These are phyloP conservation scores for Drosophila setifemur DNA, from an alignment of 1,140 invertebrate genomes.

Conservation along the genomic window DNA sequence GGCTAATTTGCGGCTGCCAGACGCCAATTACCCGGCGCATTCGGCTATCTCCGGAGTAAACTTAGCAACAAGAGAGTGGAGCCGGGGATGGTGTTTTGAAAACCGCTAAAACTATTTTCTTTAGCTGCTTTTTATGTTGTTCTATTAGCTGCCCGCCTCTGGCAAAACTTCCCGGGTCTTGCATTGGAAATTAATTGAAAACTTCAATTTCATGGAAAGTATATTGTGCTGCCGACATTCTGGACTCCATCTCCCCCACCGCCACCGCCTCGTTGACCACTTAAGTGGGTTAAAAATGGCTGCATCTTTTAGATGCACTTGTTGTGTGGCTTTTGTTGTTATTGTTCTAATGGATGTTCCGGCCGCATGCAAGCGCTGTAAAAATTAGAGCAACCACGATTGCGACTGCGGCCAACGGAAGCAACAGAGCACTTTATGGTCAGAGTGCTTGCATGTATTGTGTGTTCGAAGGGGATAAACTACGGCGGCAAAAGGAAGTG, in stretches of 20 bases:
- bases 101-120: constrained; percentile 52
- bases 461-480: neutral
- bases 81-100: neutral
- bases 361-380: constrained; percentile 56
- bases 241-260: no score
- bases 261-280: constrained; percentile 42
- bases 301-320: constrained; percentile 60
- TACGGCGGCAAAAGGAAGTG: neutral
- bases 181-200: constrained; percentile 78
- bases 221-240: constrained; percentile 12
- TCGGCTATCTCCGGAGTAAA: constrained; percentile 42
- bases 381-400: constrained; percentile 56
- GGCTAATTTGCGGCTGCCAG: constrained; percentile 63
- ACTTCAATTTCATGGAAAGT: constrained; percentile 64
- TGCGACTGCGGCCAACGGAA: constrained; percentile 37
- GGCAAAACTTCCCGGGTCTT: constrained; percentile 19
- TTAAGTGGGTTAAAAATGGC: constrained; percentile 74
- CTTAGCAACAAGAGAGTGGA: constrained; percentile 1
- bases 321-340: constrained; percentile 27
- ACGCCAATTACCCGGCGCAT: constrained; percentile 62
- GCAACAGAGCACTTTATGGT: constrained; percentile 28
- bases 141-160: constrained; percentile 32
- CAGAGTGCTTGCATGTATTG: constrained; percentile 15
- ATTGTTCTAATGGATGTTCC: constrained; percentile 66
- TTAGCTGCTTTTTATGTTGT: constrained; percentile 38